Evolutionary conservation across 2,888 invertebrate genomes (phyloP).

Genomic region (Abrostola triplasia): DNA sequence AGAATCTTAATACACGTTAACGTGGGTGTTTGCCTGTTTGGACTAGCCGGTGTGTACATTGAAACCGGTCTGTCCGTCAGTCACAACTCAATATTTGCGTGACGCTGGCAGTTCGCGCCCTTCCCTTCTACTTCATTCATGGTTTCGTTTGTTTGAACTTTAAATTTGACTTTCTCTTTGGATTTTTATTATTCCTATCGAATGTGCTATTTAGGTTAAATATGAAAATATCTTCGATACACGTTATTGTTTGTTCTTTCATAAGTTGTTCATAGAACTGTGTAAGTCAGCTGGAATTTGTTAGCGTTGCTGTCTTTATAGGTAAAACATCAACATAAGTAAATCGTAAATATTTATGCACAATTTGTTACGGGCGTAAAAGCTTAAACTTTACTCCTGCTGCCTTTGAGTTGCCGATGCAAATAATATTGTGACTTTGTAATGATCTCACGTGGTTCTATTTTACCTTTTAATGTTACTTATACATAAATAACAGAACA

Average conservation of each 20-base stretch:
- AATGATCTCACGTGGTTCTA: constrained; percentile 27
- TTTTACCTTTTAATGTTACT: background rate
- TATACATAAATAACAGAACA: too few relatives aligned
- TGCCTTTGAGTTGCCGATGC: constrained; percentile 42
- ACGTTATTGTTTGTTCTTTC: background rate
- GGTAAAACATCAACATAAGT: constrained; percentile 14
- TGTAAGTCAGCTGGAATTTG: constrained; percentile 4
- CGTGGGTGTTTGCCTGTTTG: constrained; percentile 60
- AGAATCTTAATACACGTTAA: constrained; percentile 56
- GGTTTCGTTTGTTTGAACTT: constrained; percentile 45
- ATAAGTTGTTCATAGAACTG: background rate
- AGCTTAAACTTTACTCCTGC: constrained; percentile 37
- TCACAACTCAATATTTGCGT: constrained; percentile 80
- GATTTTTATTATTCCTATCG: constrained; percentile 8
- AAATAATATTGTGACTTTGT: constrained; percentile 36
- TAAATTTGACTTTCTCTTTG: constrained; percentile 55
- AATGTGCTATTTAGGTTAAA: background rate
- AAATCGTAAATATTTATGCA: constrained; percentile 41
- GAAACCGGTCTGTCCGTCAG: constrained; percentile 76
- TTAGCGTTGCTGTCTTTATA: constrained; percentile 13
- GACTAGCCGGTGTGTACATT: constrained; percentile 68
- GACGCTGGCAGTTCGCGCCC: constrained; percentile 67
- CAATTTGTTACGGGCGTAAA: constrained; percentile 42
- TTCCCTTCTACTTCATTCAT: constrained; percentile 73
- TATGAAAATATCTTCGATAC: background rate